A percentile compares a stretch with the other conserved stretches of the same genome.
Evolutionary conservation across 1,140 invertebrate species (phyloP).

Genomic region (Bombus haemorrhoidalis): DNA sequence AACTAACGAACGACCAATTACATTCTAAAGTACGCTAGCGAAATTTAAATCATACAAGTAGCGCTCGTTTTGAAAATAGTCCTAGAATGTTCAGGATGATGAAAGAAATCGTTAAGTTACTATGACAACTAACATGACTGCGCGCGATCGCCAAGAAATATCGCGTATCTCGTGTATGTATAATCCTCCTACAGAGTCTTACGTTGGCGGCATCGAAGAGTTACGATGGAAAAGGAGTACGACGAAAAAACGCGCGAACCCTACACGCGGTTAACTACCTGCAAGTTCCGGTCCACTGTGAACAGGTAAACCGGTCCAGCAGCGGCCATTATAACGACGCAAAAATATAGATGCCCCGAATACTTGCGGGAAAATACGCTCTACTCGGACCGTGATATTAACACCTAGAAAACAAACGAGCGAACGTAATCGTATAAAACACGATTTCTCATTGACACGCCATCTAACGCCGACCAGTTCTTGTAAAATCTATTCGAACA

Average conservation of each 20-base stretch:
- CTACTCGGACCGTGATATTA: neutral
- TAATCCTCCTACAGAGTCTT: constrained; percentile 38
- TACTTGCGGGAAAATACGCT: constrained; percentile 36
- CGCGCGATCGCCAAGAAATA: constrained; percentile 24
- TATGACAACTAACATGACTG: neutral
- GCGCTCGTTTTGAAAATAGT: neutral
- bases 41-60: neutral
- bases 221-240: constrained; percentile 50
- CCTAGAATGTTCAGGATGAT: neutral
- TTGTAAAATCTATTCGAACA: neutral
- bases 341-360: constrained; percentile 60
- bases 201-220: constrained; percentile 58
- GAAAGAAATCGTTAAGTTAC: constrained; percentile 14
- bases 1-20: neutral
- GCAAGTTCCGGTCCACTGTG: constrained; percentile 63
- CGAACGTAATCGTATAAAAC: neutral
- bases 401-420: neutral
- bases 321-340: constrained; percentile 16
- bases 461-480: neutral
- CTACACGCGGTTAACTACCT: constrained; percentile 61
- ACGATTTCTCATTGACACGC: neutral
- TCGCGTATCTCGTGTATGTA: neutral
- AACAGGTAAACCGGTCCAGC: constrained; percentile 65
- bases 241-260: constrained; percentile 48
- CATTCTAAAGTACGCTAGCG: too few relatives aligned